Evolutionary conservation across 2,797 vertebrate genomes (phyloP).

Genomic region (Clarias laeviceps): DNA sequence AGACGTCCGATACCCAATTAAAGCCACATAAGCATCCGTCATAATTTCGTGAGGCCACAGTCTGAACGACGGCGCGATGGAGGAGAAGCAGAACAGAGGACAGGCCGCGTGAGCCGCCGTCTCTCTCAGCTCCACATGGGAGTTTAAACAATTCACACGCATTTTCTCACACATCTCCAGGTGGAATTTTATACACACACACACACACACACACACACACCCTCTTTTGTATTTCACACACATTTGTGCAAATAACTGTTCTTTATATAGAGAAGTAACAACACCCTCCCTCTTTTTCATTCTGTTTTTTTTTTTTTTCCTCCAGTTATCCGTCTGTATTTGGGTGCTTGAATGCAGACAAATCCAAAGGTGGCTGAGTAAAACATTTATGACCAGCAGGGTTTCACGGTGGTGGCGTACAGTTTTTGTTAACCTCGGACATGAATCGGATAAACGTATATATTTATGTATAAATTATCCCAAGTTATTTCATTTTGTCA

Average conservation of each 20-base stretch:
- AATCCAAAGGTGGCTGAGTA: not conserved
- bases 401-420: not conserved
- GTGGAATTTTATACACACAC: too few relatives aligned
- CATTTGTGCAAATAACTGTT: not conserved
- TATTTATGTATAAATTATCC: too few relatives aligned
- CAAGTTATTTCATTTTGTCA: not conserved
- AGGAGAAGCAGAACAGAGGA: not conserved
- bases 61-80: slow-evolving; percentile 18
- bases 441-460: not conserved
- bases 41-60: slow-evolving; percentile 32
- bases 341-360: too few relatives aligned
- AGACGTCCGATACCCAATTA: slow-evolving; percentile 49
- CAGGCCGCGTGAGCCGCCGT: not conserved
- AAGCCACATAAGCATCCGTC: slow-evolving; percentile 48
- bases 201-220: too few relatives aligned
- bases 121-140: not conserved
- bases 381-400: not conserved
- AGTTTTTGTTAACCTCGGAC: not conserved
- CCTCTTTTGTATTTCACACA: not conserved
- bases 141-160: slow-evolving; percentile 24
- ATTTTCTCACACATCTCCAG: not conserved
- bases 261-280: too few relatives aligned
- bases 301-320: too few relatives aligned
- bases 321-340: not conserved
- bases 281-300: too few relatives aligned